Evolutionary conservation across 2,888 invertebrate genomes (phyloP), one percentile per base, ranked within the genome.

Genomic region (Hanleya hanleyi): DNA sequence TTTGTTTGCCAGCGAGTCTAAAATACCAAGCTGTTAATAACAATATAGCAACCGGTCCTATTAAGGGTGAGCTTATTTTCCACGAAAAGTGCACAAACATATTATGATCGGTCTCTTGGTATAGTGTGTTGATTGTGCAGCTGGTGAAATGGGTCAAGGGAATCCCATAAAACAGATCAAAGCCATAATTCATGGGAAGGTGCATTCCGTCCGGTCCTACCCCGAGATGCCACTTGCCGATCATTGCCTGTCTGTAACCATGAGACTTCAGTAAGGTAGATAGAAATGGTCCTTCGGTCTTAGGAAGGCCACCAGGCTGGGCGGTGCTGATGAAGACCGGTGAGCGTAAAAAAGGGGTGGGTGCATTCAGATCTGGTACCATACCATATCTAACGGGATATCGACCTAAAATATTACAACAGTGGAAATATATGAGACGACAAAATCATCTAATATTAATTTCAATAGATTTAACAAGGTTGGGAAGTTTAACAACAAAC

Each of bases 91-190:
- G 26, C 69, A 68, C 67, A 62, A 76, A 76, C 29, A 69, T 51
- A 33, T 69, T 67, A 18, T 47, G 32, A 35, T 76, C 76, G 32
- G 71, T 69, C n/a, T 71, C 50, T 33, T 32, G 33, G 37, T 71
- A 64, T 26, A 50, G 35, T n/a, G 15, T 22, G 32, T 74, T 57
- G 26, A 57, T 70, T 29, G 62, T 57, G 37, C 76, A 76, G n/a
- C 66, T 49, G 15, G 73, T 35, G 50, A 62, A 61, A 29, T 76
- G 74, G 2, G 69, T 50, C 32, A 47, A 61, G 9, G 69, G 51
- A 32, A 67, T 76, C 0, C 76, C 76, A 67, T 69, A 76, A 68
- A 76, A 76, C 33, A 67, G 69, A 12, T 49, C 51, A 66, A 76
- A 76, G 9, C 76, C 76, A 37, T 18, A 65, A n/a, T 36, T 26